These are phyloP conservation scores for Lamellibrachia satsuma DNA, from an alignment of 2,888 invertebrate species.

Conservation along the genomic window DNA sequence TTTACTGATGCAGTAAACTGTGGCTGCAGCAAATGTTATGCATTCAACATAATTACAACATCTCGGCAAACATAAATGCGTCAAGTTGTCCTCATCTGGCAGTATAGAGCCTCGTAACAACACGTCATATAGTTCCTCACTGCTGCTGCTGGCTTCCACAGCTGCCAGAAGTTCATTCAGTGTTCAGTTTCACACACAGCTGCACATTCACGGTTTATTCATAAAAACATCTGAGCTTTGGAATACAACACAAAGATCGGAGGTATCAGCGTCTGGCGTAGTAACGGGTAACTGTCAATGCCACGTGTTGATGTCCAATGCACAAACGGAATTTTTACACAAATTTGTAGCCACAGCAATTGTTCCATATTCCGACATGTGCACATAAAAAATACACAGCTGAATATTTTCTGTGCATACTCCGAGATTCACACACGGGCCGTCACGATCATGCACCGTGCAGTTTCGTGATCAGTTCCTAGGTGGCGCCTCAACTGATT, in stretches of 20 bases:
- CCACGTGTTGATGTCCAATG: not conserved
- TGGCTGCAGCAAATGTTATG: not conserved
- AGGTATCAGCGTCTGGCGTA: not conserved
- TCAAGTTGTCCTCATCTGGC: not conserved
- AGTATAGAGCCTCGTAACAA: not conserved
- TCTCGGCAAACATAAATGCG: not conserved
- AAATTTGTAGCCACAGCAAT: not conserved
- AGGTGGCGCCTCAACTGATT: slow-evolving; percentile 5
- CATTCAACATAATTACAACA: not conserved
- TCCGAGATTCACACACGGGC: not conserved
- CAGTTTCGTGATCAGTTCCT: not conserved
- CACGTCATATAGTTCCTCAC: not conserved
- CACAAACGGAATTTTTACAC: not conserved
- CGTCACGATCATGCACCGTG: not conserved
- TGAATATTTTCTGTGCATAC: not conserved
- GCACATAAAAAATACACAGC: not conserved
- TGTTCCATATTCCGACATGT: not conserved
- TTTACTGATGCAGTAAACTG: not conserved
- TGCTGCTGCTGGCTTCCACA: not conserved
- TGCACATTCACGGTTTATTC: not conserved
- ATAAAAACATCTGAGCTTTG: slow-evolving; percentile 4
- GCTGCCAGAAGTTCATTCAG: slow-evolving; percentile 9
- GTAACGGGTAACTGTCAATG: slow-evolving; percentile 2
- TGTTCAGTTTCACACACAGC: not conserved
- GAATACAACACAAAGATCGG: slow-evolving; percentile 6